These are phyloP conservation scores for Drosophila planitibia DNA, from an alignment of 2,888 invertebrate genomes.

Conservation along the genomic window DNA sequence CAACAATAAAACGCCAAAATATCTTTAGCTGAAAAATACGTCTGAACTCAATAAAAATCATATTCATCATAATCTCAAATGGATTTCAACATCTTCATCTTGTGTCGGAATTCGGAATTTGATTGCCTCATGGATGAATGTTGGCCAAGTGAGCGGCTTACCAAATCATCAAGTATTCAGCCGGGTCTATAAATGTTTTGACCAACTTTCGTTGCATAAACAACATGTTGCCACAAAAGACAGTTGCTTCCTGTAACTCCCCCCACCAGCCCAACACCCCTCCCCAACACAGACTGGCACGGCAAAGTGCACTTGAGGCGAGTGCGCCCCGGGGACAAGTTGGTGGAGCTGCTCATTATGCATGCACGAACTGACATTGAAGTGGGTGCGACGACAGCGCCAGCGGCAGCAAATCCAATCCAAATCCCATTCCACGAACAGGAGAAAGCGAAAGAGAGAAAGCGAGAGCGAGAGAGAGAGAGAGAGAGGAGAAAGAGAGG, in stretches of 20 bases:
- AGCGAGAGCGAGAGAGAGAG: not conserved
- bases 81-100: conserved; percentile 69
- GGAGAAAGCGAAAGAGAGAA: not conserved
- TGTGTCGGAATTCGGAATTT: conserved; percentile 8
- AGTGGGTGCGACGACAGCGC: conserved; percentile 65
- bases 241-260: conserved; percentile 68
- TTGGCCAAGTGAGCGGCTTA: conserved; percentile 40
- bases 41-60: conserved; percentile 21
- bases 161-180: conserved; percentile 41
- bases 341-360: conserved; percentile 66
- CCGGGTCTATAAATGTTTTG: conserved; percentile 5
- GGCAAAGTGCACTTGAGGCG: conserved; percentile 73
- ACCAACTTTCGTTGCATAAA: conserved; percentile 35
- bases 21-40: conserved; percentile 17
- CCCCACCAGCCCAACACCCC: not conserved
- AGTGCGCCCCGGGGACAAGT: conserved; percentile 53
- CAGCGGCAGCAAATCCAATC: conserved; percentile 28
- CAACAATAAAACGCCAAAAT: conserved; percentile 23
- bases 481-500: conserved; percentile 10
- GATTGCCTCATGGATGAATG: conserved; percentile 35
- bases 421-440: not conserved
- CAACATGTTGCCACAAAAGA: conserved; percentile 48
- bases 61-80: conserved; percentile 64
- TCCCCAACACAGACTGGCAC: conserved; percentile 3
- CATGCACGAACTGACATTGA: conserved; percentile 78